Evolutionary conservation across 2,888 invertebrate species (phyloP).

Genomic region (Pristionchus arcanus): DNA sequence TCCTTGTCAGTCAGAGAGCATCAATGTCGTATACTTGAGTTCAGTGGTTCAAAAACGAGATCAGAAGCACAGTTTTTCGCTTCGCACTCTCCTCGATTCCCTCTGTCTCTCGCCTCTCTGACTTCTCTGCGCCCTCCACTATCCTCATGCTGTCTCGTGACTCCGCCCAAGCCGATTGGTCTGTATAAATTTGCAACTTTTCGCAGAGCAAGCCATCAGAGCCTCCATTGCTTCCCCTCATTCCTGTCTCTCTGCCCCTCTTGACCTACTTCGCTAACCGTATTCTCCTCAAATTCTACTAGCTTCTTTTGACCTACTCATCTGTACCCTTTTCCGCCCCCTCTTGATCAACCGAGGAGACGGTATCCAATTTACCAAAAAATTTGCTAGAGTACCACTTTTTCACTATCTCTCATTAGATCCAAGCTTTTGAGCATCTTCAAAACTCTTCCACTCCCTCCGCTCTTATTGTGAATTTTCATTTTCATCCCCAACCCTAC

Average conservation of each 20-base stretch:
- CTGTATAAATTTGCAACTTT: neutral
- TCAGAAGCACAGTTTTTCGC: neutral
- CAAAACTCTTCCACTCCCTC: too few species aligned
- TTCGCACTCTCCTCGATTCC: neutral
- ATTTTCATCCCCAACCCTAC: neutral
- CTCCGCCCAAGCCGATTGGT: neutral
- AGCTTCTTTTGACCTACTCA: neutral
- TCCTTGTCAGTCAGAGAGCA: too few species aligned
- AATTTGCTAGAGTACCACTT: too few species aligned
- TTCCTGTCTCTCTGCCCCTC: neutral
- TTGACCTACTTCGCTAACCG: neutral
- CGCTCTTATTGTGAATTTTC: too few species aligned
- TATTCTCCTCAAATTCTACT: neutral
- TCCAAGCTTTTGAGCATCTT: too few species aligned
- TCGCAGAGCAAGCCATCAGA: neutral
- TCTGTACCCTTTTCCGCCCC: neutral
- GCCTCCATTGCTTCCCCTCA: neutral
- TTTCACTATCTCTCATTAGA: too few species aligned
- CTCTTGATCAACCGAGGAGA: neutral
- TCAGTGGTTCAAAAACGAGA: too few species aligned
- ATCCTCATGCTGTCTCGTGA: neutral
- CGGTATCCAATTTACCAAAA: too few species aligned
- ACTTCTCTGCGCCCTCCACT: slow-evolving; percentile 8
- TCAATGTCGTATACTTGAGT: too few species aligned
- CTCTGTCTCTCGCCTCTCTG: neutral